Conservation (phyloP, 2,113 vertebrate genomes). For the Arvicanthis niloticus region DNA sequence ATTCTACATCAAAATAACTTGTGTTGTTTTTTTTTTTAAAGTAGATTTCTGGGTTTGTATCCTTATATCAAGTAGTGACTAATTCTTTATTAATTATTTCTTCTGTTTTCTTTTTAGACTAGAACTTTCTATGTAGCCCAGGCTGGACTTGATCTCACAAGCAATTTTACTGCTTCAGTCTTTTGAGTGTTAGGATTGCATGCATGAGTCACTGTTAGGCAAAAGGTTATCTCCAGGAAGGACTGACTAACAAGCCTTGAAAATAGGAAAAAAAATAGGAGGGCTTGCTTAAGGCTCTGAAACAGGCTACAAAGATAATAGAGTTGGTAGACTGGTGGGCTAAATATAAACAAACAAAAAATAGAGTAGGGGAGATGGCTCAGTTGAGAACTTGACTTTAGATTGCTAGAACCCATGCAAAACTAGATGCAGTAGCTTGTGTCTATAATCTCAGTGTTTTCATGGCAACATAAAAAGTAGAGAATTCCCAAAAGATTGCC, state of each 20-base stretch:
- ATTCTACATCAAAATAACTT: not conserved
- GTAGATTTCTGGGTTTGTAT: not conserved
- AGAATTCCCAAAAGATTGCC: not conserved
- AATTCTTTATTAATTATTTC: not conserved
- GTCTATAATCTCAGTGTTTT: not conserved
- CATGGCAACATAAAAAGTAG: not conserved
- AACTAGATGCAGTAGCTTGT: not conserved
- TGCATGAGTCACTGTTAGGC: not conserved
- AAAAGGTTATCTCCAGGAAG: not conserved
- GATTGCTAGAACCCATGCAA: not conserved
- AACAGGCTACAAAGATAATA: not conserved
- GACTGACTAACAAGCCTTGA: not conserved
- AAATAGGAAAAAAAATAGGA: not conserved
- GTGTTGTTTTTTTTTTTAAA: not conserved
- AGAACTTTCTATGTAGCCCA: not conserved
- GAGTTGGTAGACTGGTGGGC: not conserved
- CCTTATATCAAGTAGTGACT: conserved; percentile 36
- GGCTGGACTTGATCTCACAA: not conserved
- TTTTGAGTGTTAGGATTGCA: not conserved
- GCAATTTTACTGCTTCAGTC: not conserved
- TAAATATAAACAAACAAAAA: not conserved
- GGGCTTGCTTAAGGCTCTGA: not conserved
- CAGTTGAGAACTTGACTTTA: not conserved
- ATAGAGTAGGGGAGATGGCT: not conserved
- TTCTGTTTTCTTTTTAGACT: not conserved